Percentiles rank a stretch among this genome's conserved stretches.
These are phyloP conservation scores for Gouania willdenowi DNA, from an alignment of 2,797 vertebrate genomes.

Conservation along the genomic window DNA sequence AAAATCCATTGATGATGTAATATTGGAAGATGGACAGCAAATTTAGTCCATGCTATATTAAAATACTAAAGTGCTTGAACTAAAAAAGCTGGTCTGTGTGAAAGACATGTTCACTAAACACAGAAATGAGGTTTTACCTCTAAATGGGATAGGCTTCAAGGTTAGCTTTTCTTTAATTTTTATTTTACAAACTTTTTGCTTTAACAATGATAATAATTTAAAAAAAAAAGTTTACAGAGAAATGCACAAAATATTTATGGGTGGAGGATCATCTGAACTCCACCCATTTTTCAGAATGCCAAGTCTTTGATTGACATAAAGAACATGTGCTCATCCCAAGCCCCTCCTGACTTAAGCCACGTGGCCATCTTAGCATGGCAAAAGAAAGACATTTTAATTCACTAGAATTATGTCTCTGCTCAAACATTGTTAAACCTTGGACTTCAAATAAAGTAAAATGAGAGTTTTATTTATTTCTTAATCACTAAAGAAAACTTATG, in stretches of 20 bases:
- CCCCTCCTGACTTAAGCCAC: slow-evolving; percentile 14
- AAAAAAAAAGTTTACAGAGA: slow-evolving; percentile 26
- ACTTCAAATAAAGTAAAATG: too few relatives aligned
- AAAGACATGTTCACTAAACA: background rate
- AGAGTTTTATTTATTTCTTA: too few relatives aligned
- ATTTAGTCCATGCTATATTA: background rate
- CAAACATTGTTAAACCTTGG: too few relatives aligned
- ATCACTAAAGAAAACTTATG: background rate
- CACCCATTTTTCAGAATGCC: slow-evolving; percentile 39
- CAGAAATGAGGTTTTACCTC: too few relatives aligned
- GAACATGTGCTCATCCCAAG: slow-evolving; percentile 45
- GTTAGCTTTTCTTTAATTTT: background rate
- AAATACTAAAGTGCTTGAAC: background rate
- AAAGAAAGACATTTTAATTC: background rate
- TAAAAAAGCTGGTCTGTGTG: too few relatives aligned
- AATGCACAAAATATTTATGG: slow-evolving; percentile 13
- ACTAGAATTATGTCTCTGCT: too few relatives aligned
- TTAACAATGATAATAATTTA: too few relatives aligned
- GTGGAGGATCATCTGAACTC: slow-evolving; percentile 27
- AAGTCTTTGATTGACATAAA: slow-evolving; percentile 60
- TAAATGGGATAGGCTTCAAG: background rate
- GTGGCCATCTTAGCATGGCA: slow-evolving; percentile 6
- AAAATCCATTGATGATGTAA: background rate
- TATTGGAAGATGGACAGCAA: background rate
- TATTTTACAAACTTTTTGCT: background rate